Conservation (phyloP, 2,113 vertebrate species). For the Neolamprologus fasciatus region DNA sequence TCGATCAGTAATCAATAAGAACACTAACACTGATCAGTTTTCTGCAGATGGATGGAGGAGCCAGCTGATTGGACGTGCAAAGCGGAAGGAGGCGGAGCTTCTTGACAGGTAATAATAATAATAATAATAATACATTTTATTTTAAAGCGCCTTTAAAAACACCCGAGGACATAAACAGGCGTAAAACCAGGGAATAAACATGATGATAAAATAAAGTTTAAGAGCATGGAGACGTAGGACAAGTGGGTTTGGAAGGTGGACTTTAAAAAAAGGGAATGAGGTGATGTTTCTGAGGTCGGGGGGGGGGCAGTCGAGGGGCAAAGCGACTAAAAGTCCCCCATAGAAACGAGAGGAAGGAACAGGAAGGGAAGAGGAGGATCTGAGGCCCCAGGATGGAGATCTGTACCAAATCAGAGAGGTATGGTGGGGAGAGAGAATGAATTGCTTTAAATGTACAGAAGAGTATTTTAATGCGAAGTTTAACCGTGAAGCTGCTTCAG, state of each 20-base stretch:
- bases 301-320: neutral
- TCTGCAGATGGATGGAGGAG: neutral
- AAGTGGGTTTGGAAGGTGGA: neutral
- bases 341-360: neutral
- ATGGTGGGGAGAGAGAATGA: accelerated
- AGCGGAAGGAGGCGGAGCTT: neutral
- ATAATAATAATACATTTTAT: neutral
- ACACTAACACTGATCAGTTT: neutral
- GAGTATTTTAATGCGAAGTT: neutral
- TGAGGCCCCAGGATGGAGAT: neutral
- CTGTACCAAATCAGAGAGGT: neutral
- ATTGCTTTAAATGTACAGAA: neutral
- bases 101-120: conserved; percentile 3
- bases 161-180: neutral
- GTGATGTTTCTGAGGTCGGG: neutral
- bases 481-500: neutral
- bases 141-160: neutral
- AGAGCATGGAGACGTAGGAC: neutral
- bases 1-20: neutral
- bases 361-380: neutral
- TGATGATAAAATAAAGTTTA: neutral
- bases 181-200: neutral
- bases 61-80: neutral
- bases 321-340: neutral
- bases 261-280: neutral